These are phyloP conservation scores for Melanerpes aurifrons DNA, from an alignment of 2,113 vertebrate species.

Conservation along the genomic window DNA sequence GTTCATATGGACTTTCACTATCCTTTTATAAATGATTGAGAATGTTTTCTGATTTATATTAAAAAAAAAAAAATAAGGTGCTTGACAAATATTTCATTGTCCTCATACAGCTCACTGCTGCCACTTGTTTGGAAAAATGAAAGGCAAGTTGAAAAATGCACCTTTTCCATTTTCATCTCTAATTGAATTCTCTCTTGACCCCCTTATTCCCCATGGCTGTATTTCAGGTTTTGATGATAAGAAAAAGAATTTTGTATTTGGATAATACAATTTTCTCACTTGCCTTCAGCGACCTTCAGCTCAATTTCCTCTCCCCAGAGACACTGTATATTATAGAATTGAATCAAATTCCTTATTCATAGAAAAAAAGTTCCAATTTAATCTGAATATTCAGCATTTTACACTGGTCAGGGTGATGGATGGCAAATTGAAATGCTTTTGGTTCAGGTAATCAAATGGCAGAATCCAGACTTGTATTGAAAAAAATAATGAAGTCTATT, in stretches of 20 bases:
- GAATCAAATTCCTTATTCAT: constrained; percentile 82
- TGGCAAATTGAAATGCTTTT: constrained; percentile 78
- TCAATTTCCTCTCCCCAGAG: constrained; percentile 80
- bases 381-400: constrained; percentile 81
- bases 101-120: constrained; percentile 6
- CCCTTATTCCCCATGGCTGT: constrained; percentile 69
- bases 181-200: constrained; percentile 78
- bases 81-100: constrained; percentile 67
- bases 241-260: constrained; percentile 80
- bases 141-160: constrained; percentile 74
- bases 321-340: constrained; percentile 74
- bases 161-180: constrained; percentile 78
- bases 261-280: constrained; percentile 81
- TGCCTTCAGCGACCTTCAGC: constrained; percentile 80
- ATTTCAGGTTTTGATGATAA: constrained; percentile 76
- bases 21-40: not conserved
- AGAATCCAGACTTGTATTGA: constrained; percentile 69
- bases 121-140: constrained; percentile 75
- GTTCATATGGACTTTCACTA: not conserved
- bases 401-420: constrained; percentile 78
- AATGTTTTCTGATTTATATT: constrained; percentile 21
- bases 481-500: constrained; percentile 79
- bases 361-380: constrained; percentile 80
- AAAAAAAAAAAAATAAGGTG: not conserved
- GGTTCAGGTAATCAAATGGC: constrained; percentile 77